Base-by-base conservation (phyloP, 2,888 invertebrate genomes). In the Ichneumoninae sp. region DNA sequence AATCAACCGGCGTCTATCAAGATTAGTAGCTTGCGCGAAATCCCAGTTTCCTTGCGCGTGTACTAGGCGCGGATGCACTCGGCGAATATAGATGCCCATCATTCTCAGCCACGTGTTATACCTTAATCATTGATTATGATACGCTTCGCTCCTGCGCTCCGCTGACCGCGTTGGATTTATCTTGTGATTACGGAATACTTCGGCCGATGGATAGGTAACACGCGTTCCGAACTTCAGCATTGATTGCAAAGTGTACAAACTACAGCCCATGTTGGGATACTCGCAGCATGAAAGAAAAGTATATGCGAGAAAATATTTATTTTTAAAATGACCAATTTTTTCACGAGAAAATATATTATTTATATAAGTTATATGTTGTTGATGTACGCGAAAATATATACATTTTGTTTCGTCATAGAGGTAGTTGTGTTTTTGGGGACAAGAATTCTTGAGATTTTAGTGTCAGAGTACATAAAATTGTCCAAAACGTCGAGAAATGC, bases 61-160 rank as follows among this genome's bases (percentile, higher is more conserved):
- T 19, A n/a, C 13, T 16, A 16, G 60, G n/a, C 10, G 63, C 13
- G 0, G 40, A 36, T 66, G 36, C 40, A 40, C 22, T 16, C n/a
- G 30, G 33, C 63, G 33, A 16, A 63, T 33, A 63, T 33, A n/a
- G 33, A 70, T 52, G 30, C 33, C 8, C 33, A 6, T 52, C 26
- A 52, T 70, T 22, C 8, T 19, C 19, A 36, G 60, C 6, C 69
- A 16, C 40, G 40, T 26, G 60, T 60, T 60, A 47, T 47, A 44
- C 44, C 44, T 73, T 73, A 6, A 73, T 73, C 40, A 60, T 73
- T 73, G 60, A 73, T 73, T 60, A 73, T 60, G 73, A 73, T 44
- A 73, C 40, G 40, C 60, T 60, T 22, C 19, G 26, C 57, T 73
- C 22, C 22, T 73, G 10, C 26, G 19, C 40, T 36, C 26, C 19